Base-by-base conservation (phyloP, 2,888 invertebrate genomes). In the Orchesellides sinensis region DNA sequence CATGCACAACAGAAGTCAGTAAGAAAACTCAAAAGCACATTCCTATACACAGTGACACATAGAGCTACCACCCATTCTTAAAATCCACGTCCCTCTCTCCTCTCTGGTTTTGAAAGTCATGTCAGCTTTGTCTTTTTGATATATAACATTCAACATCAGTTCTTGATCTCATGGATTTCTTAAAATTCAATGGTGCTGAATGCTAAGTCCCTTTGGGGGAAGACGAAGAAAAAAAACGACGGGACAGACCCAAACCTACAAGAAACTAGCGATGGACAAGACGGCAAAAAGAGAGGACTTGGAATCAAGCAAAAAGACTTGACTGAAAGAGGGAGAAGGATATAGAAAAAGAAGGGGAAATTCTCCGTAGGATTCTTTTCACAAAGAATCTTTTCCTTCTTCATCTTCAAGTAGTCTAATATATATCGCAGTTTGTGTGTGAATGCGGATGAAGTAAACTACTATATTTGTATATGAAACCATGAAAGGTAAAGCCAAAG, bases 71-170 rank as follows among this genome's bases (percentile, higher is more conserved):
- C n/a, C n/a, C n/a, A n/a, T 35, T 35, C 35, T 35, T 6, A 35
- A 6, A 35, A 8, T 35, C 6, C 35, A 12, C 35, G 12, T 8
- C 35, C 29, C 29, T 59, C 17, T 4, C 47, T 47, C 47, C 47
- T 4, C 47, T 47, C 47, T 49, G 2, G 17, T 17, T 49, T 49
- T 49, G 49, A 49, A 21, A 65, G 45, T 65, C 65, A 65, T 65
- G 65, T 65, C 65, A 40, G 45, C 65, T 40, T 45, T 65, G 61
- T 40, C 21, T 21, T 65, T 35, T 27, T 27, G 27, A 59, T 59
- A 27, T 52, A 52, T 52, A 1, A 25, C 25, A 40, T n/a, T 65
- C 17, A 23, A 45, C 25, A 23, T 21, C 21, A 10, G 40, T 23
- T 45, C 40, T 65, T 45, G 65, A 40, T 65, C 17, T 65, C 45